Evolutionary conservation across 2,888 invertebrate species (phyloP), one percentile per base, ranked within the genome.

Genomic region (Ophioninae sp.): DNA sequence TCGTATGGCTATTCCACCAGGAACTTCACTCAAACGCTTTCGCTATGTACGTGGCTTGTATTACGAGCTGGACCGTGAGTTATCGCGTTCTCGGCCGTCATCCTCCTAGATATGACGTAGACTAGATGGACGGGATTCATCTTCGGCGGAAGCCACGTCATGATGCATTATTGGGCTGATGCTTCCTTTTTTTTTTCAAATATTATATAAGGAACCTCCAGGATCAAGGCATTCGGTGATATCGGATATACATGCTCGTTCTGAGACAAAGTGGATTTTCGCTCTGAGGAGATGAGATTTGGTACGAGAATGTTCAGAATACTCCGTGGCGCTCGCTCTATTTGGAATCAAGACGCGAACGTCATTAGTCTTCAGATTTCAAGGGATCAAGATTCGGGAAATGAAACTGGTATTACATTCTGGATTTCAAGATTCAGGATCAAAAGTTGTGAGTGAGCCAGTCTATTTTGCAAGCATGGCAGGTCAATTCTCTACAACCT

Each of bases 1-100:
- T 68, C 69, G 44, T 51, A 56, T 68, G 69, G 61, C 37, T 67
- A 39, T 75, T 64, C 80, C 56, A 23, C 44, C 76, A 61, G 65
- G 72, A 63, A 20, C 79, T 58, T 73, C 67, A 22, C 71, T 71
- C 79, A 77, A 73, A 51, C 22, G 37, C 63, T 59, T 72, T 41
- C 39, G 75, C 58, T 71, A 79, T 72, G 79, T 73, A 79, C 76
- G 79, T 76, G 63, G 67, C 72, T 56, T 72, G 63, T 83, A 67
- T 71, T 41, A 69, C 76, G 75, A 51, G 44, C 78, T 78, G 85
- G 86, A 87, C 87, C 85, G 86, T 91, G 89, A 91, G 90, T 91
- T 91, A 91, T 88, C 86, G 88, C 84, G 85, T 87, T 88, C 87
- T 87, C 88, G 88, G 88, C 89, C 90, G 88, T 89, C 88, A 65